Percentiles rank a stretch among this genome's conserved stretches.
Evolutionary conservation across 2,113 vertebrate species (phyloP).

Genomic region (Platichthys stellatus): DNA sequence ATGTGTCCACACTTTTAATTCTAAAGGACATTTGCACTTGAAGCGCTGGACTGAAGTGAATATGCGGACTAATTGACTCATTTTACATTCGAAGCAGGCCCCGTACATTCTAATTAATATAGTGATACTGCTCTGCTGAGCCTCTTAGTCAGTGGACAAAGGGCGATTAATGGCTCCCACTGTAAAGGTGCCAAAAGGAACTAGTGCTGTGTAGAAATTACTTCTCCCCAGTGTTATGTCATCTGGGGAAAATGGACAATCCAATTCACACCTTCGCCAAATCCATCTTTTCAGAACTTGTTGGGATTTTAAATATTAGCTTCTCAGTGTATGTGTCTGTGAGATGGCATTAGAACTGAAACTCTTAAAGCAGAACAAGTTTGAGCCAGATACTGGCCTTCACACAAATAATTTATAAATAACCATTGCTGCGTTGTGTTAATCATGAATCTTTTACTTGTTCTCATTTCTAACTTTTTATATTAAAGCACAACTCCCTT

Average conservation of each 20-base stretch:
- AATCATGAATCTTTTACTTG: too few species aligned
- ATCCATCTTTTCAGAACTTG: constrained; percentile 3
- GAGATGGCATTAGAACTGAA: too few species aligned
- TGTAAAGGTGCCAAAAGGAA: constrained; percentile 57
- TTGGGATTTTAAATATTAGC: too few species aligned
- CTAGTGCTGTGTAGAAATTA: constrained; percentile 29
- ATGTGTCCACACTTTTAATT: constrained; percentile 29
- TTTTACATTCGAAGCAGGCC: constrained; percentile 55
- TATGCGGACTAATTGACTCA: constrained; percentile 47
- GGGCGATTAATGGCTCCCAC: constrained; percentile 50
- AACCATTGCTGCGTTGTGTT: too few species aligned
- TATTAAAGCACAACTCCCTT: too few species aligned
- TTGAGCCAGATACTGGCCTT: too few species aligned
- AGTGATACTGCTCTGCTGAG: constrained; percentile 57
- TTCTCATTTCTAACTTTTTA: too few species aligned
- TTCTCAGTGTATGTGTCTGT: too few species aligned
- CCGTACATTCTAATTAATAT: constrained; percentile 59
- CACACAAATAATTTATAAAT: too few species aligned
- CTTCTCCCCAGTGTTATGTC: constrained; percentile 33
- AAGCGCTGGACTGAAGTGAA: constrained; percentile 34
- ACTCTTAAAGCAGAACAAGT: too few species aligned
- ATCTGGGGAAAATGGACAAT: constrained; percentile 27
- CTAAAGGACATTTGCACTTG: constrained; percentile 37
- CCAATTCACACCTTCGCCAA: constrained; percentile 2
- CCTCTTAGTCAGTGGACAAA: constrained; percentile 59